Conservation (phyloP, 2,113 vertebrate genomes). For the Indicator indicator region DNA sequence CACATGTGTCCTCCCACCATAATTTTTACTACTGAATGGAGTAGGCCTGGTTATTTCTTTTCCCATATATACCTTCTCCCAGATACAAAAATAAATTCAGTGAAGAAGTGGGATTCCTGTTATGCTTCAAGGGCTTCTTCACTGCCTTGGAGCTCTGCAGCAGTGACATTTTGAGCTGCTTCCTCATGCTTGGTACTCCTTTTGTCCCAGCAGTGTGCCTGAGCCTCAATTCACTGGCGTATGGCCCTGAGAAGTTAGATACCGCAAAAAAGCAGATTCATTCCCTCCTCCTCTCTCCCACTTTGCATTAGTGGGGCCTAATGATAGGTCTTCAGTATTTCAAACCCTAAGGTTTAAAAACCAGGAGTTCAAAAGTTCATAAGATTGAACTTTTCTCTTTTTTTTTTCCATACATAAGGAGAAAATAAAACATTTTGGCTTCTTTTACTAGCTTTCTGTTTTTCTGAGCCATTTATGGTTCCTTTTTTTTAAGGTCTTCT, state of each 20-base stretch:
- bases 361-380: constrained; percentile 52
- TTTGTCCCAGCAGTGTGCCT: background rate
- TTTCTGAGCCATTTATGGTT: constrained; percentile 50
- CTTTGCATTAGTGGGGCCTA: constrained; percentile 4
- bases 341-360: constrained; percentile 15
- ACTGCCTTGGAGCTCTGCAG: background rate
- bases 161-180: background rate
- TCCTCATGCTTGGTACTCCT: background rate
- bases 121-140: background rate
- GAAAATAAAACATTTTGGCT: constrained; percentile 61
- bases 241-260: background rate
- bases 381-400: constrained; percentile 34
- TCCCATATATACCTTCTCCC: background rate
- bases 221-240: background rate
- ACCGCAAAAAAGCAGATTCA: background rate
- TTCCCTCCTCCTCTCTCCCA: background rate
- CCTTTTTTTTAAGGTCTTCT: constrained; percentile 37
- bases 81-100: background rate
- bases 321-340: constrained; percentile 44
- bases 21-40: background rate
- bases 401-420: constrained; percentile 39
- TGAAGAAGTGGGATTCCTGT: background rate
- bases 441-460: constrained; percentile 46
- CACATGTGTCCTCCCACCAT: accelerated
- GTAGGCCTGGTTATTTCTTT: background rate